Evolutionary conservation across 2,888 invertebrate species (phyloP).

Genomic region (Dolichomitus sp.): DNA sequence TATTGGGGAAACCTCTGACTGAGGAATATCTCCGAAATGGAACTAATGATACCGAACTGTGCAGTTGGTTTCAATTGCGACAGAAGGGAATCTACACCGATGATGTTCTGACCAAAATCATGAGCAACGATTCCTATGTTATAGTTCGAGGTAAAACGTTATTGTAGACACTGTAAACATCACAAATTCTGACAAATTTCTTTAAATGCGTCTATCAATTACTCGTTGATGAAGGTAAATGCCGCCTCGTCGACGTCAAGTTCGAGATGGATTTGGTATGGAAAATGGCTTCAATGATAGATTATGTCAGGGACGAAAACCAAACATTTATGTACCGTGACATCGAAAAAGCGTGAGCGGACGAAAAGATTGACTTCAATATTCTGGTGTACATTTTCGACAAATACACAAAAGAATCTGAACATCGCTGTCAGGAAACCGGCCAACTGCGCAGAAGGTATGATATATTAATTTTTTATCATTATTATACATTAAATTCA

Average conservation of each 20-base stretch:
- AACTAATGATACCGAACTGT: background rate
- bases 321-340: background rate
- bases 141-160: constrained; percentile 1
- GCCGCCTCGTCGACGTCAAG: background rate
- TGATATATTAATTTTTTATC: background rate
- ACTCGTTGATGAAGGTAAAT: background rate
- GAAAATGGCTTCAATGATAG: background rate
- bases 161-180: background rate
- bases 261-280: background rate
- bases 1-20: background rate
- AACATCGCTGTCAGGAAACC: background rate
- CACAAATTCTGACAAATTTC: background rate
- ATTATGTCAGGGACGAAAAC: constrained; percentile 6
- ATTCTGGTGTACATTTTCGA: background rate
- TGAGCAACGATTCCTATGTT: background rate
- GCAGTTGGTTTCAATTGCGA: constrained; percentile 1
- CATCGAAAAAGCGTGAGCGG: background rate
- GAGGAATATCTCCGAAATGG: background rate
- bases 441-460: background rate
- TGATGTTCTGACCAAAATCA: background rate
- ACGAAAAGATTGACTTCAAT: background rate
- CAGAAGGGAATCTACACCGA: background rate
- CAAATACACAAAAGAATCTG: background rate
- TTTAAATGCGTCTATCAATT: background rate
- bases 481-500: background rate